phyloP scores from a whole-genome alignment of 2,888 invertebrate species.

The Candidula unifasciata region DNA sequence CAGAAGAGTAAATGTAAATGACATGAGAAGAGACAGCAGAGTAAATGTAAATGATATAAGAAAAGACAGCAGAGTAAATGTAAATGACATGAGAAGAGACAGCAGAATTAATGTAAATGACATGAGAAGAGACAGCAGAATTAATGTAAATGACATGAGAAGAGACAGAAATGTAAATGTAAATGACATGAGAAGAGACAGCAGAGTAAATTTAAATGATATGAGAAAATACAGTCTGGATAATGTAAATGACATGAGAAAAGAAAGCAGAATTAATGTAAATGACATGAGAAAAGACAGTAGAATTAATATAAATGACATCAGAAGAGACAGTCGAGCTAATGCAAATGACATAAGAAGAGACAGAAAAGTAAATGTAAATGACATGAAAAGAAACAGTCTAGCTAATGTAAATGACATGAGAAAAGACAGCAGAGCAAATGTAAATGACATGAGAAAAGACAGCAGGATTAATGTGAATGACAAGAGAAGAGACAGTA shows the following conservation, averaged over 20 bases:
- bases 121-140: slow-evolving; percentile 19
- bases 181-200: neutral
- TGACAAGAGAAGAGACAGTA: neutral
- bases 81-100: neutral
- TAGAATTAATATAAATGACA: neutral
- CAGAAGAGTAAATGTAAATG: neutral
- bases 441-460: neutral
- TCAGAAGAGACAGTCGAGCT: neutral
- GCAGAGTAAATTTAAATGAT: neutral
- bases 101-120: neutral
- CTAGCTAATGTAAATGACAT: neutral
- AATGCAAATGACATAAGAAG: neutral
- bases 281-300: neutral
- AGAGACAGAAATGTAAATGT: neutral
- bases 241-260: neutral
- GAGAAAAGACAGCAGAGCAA: neutral
- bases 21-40: slow-evolving; percentile 9
- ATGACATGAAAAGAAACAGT: neutral
- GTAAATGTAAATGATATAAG: neutral
- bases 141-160: neutral
- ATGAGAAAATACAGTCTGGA: neutral
- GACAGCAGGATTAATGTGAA: neutral
- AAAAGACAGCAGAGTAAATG: neutral
- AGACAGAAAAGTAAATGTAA: neutral
- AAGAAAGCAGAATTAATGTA: neutral